Evolutionary conservation across 2,888 invertebrate species (phyloP).

Genomic region (Hypolimnas misippus): DNA sequence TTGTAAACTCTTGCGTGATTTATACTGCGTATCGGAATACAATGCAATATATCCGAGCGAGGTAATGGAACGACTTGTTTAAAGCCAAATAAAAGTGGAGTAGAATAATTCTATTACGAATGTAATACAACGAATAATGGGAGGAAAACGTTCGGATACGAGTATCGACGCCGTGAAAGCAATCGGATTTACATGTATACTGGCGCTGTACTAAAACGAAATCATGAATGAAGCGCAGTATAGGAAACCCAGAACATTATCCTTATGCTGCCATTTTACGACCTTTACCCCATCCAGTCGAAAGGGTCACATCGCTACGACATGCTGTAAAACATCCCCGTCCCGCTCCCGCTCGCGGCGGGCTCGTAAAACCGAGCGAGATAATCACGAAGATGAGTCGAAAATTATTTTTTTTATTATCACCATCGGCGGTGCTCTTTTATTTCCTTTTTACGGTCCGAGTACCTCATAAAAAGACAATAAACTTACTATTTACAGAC

Average conservation of each 20-base stretch:
- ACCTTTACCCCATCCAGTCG: conserved; percentile 83
- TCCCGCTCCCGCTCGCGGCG: conserved; percentile 62
- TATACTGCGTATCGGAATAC: conserved; percentile 15
- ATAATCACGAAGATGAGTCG: conserved; percentile 83
- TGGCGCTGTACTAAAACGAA: conserved; percentile 80
- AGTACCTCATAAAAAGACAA: conserved; percentile 85
- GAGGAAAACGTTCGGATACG: conserved; percentile 65
- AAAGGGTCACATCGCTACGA: conserved; percentile 81
- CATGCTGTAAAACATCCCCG: conserved; percentile 69
- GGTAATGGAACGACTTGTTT: conserved; percentile 42
- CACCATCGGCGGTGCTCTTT: conserved; percentile 85
- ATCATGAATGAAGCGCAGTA: conserved; percentile 84
- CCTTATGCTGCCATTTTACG: conserved; percentile 85
- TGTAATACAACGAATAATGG: conserved; percentile 76
- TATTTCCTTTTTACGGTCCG: conserved; percentile 85
- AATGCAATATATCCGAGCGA: conserved; percentile 19
- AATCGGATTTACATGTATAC: conserved; percentile 83
- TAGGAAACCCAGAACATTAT: conserved; percentile 83
- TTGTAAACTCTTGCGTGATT: conserved; percentile 18
- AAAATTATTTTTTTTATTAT: conserved; percentile 85
- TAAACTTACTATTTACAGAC: conserved; percentile 85
- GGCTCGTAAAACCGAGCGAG: conserved; percentile 75
- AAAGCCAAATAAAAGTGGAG: conserved; percentile 46
- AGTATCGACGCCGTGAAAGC: conserved; percentile 74
- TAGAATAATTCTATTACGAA: conserved; percentile 66